Conservation (phyloP, 2,113 vertebrate species). For the Apus apus region DNA sequence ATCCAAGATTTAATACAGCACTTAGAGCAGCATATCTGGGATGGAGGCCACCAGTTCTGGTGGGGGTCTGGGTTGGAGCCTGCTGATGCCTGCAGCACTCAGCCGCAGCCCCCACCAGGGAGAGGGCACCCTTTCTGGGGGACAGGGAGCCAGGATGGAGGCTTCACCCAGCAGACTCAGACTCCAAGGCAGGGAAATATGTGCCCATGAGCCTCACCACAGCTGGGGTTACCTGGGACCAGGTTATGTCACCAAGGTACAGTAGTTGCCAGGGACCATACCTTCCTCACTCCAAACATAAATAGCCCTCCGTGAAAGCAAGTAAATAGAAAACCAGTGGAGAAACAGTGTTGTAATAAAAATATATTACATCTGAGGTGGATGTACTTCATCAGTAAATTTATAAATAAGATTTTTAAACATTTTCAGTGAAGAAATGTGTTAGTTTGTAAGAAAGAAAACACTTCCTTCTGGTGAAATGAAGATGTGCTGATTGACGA, state of each 20-base stretch:
- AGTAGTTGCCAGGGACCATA: background rate
- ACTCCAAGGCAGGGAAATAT: background rate
- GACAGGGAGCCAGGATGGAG: rapidly evolving
- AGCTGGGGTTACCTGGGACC: background rate
- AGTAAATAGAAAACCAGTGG: background rate
- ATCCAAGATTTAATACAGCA: background rate
- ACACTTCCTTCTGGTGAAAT: background rate
- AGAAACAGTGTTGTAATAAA: background rate
- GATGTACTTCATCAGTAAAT: background rate
- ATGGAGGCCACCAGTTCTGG: background rate
- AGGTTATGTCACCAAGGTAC: background rate
- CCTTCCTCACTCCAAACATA: background rate
- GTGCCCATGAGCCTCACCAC: background rate
- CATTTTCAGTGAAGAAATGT: background rate
- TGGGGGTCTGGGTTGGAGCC: rapidly evolving
- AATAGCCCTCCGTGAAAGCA: background rate
- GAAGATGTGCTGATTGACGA: background rate
- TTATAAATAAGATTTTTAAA: background rate
- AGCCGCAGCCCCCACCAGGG: background rate
- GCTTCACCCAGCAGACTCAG: background rate
- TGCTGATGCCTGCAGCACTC: rapidly evolving
- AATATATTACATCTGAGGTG: background rate
- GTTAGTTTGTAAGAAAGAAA: background rate
- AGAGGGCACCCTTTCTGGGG: background rate
- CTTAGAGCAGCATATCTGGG: rapidly evolving